Percentiles rank a stretch among this genome's conserved stretches.
These are phyloP conservation scores for Clitarchus hookeri DNA, from an alignment of 2,888 invertebrate species.

Conservation along the genomic window DNA sequence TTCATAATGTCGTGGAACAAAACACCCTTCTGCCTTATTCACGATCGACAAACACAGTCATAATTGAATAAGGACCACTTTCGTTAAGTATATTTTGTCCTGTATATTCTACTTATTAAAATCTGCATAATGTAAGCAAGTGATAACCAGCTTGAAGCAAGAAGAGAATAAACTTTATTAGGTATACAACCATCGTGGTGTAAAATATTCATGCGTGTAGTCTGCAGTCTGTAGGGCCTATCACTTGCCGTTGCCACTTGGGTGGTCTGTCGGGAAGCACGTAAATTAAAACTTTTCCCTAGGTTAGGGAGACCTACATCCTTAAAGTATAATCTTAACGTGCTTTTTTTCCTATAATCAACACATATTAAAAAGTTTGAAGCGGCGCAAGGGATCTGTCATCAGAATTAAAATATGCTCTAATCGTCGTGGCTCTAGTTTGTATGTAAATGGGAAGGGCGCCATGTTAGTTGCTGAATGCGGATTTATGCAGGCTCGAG, in stretches of 20 bases:
- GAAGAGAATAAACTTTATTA: background rate
- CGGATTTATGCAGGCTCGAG: background rate
- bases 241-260: background rate
- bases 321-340: background rate
- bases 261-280: background rate
- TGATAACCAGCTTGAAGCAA: background rate
- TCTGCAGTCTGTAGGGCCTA: background rate
- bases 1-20: too few species aligned
- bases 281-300: background rate
- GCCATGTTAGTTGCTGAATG: background rate
- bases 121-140: background rate
- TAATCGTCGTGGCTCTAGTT: background rate
- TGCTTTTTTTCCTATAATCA: background rate
- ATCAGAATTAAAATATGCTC: background rate
- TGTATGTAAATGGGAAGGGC: background rate
- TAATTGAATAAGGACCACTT: too few species aligned
- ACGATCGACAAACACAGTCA: too few species aligned
- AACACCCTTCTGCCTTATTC: too few species aligned
- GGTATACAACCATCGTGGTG: background rate
- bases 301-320: background rate
- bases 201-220: background rate
- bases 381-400: background rate
- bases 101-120: background rate
- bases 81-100: background rate
- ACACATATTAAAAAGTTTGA: conserved; percentile 4